Evolutionary conservation across 2,888 invertebrate species (phyloP), one percentile per base, ranked within the genome.

Genomic region (Matsumyia berberina): DNA sequence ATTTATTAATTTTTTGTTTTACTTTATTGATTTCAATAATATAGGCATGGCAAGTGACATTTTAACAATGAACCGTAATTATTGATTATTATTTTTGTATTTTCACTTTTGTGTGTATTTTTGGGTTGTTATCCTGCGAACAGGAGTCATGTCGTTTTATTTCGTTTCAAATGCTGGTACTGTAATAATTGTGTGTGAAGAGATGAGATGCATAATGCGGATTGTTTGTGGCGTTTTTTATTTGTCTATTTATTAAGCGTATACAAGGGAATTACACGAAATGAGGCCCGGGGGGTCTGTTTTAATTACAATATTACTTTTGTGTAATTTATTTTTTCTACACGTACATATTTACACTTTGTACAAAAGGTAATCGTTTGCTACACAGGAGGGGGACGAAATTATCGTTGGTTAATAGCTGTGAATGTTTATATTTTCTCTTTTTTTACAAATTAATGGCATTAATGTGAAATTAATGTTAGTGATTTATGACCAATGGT

Each of bases 331-430:
- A 55, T 66, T 12, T 51, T 57, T 77, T 44, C 67, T 69, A 77
- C 44, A 51, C 29, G n/a, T 77, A 51, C 29, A 9, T 77, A 69
- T 77, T 69, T 77, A 77, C 44, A 66, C 72, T 77, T 70, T 46
- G 24, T 70, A 77, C 60, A 73, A 72, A 77, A 72, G n/a, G 51
- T 58, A 42, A 57, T 70, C 37, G 31, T 51, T 66, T 11, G 51
- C 9, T 51, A 77, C 15, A 60, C 12, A 67, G 58, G 51, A 53
- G 29, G 31, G 37, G 39, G 35, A 29, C 49, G 55, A 57, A 64
- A 70, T 51, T 42, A 76, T 76, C 76, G 57, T 51, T 66, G 58
- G 77, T 60, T 82, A 76, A 81, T 81, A 76, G 31, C 76, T 46
- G 46, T 62, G 55, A 60, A 51, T 72, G 77, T 66, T 72, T 79